A percentile compares a stretch with the other conserved stretches of the same genome.
Evolutionary conservation across 1,140 invertebrate species (phyloP).

Genomic region (Cepaea nemoralis): DNA sequence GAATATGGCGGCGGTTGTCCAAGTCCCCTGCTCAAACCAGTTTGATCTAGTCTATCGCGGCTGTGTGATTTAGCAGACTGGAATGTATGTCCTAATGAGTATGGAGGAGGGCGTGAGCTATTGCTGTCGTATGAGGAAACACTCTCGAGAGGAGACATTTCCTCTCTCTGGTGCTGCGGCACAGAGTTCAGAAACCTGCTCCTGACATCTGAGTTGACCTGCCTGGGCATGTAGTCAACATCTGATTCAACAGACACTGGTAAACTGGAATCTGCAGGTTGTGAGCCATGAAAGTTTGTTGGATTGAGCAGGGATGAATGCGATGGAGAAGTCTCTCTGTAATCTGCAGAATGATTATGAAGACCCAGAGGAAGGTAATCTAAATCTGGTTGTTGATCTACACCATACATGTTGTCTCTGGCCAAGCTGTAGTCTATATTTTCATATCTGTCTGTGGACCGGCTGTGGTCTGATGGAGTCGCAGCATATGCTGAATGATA

Average conservation of each 20-base stretch:
- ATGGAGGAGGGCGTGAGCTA: not conserved
- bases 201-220: not conserved
- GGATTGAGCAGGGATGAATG: not conserved
- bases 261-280: not conserved
- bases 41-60: not conserved
- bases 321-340: not conserved
- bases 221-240: slow-evolving; percentile 32
- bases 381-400: slow-evolving; percentile 24
- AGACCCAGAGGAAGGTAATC: slow-evolving; percentile 6
- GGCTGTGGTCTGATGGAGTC: not conserved
- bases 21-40: not conserved
- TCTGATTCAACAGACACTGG: slow-evolving; percentile 3
- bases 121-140: not conserved
- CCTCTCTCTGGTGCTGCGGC: not conserved
- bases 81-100: not conserved
- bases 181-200: not conserved
- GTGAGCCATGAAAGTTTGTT: not conserved
- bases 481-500: slow-evolving; percentile 19
- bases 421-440: slow-evolving; percentile 16
- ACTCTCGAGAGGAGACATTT: not conserved
- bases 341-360: not conserved
- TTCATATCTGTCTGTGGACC: slow-evolving; percentile 32
- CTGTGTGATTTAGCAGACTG: not conserved
- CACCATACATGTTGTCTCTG: not conserved
- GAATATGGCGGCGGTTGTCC: slow-evolving; percentile 29